Conservation (phyloP, 1,140 invertebrate species). For the Brachionus plicatilis region DNA sequence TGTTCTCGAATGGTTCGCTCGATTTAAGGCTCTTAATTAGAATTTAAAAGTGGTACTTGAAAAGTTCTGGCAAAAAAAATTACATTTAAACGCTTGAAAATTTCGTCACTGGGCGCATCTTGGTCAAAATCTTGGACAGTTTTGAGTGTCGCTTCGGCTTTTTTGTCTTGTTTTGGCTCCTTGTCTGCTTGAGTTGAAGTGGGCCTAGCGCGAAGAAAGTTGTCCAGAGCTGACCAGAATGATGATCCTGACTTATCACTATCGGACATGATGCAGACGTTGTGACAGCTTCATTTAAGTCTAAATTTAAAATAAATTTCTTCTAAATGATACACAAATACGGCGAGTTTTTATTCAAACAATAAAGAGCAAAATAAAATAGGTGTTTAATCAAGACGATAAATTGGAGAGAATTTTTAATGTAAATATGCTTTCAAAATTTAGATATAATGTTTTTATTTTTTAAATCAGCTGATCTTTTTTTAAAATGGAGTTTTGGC, state of each 20-base stretch:
- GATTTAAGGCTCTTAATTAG: not conserved
- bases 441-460: not conserved
- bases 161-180: not conserved
- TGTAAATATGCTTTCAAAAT: slow-evolving; percentile 9
- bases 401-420: not conserved
- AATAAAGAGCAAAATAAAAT: not conserved
- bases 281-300: not conserved
- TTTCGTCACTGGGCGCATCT: not conserved
- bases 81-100: not conserved
- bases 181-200: not conserved
- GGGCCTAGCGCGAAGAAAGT: not conserved
- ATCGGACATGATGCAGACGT: not conserved
- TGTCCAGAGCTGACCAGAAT: slow-evolving; percentile 16
- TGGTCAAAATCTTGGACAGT: not conserved
- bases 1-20: not conserved
- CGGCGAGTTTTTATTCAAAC: not conserved
- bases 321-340: not conserved
- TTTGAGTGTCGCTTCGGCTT: not conserved
- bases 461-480: not conserved
- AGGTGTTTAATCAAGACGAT: not conserved
- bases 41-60: not conserved
- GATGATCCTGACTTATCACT: not conserved
- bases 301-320: not conserved
- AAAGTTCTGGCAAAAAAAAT: not conserved
- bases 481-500: not conserved